Conservation (phyloP, 2,797 vertebrate genomes). For the Enteromius radiatus region DNA sequence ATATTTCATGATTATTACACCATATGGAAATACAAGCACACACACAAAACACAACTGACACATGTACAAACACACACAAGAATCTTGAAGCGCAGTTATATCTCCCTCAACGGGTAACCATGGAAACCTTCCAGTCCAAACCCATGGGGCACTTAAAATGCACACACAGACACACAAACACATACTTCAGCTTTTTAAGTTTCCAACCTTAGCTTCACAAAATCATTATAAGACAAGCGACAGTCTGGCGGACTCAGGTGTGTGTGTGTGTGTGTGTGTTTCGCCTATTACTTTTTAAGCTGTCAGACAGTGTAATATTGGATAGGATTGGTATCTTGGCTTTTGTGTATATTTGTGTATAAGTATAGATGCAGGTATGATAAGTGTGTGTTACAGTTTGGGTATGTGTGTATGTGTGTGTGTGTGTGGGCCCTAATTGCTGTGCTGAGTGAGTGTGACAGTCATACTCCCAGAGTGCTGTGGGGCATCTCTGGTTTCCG, state of each 20-base stretch:
- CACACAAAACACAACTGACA: constrained; percentile 40
- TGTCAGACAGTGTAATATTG: neutral
- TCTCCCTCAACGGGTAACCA: constrained; percentile 72
- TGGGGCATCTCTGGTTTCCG: constrained; percentile 77
- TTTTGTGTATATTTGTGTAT: constrained; percentile 27
- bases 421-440: constrained; percentile 73
- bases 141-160: constrained; percentile 64
- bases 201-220: constrained; percentile 40
- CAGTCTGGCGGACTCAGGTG: constrained; percentile 25
- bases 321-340: neutral
- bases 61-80: constrained; percentile 47
- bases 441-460: constrained; percentile 77
- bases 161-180: constrained; percentile 44
- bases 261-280: neutral
- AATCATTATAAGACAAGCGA: constrained; percentile 29
- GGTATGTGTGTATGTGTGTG: constrained; percentile 20
- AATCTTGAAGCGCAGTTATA: constrained; percentile 65
- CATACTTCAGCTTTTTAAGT: constrained; percentile 17
- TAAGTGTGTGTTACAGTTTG: constrained; percentile 24
- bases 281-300: neutral
- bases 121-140: constrained; percentile 78
- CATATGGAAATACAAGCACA: constrained; percentile 17
- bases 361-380: constrained; percentile 15
- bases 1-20: constrained; percentile 44
- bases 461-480: constrained; percentile 76